Conservation (phyloP, 2,113 vertebrate genomes). For the Coptodon rendalli region DNA sequence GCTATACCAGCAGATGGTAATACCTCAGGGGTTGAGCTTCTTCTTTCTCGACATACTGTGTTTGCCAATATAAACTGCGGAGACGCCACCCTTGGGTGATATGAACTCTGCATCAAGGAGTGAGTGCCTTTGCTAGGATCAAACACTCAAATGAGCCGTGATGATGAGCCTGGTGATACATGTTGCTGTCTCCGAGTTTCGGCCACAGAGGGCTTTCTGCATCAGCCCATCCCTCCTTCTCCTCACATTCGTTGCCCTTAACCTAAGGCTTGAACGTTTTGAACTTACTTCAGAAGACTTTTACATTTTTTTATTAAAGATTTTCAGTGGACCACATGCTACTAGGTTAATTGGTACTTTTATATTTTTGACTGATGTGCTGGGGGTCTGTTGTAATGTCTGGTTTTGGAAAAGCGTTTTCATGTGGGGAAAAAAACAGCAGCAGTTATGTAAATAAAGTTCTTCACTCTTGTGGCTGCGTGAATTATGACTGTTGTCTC, state of each 20-base stretch:
- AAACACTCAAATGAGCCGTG: slow-evolving; percentile 54
- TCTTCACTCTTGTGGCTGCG: background rate
- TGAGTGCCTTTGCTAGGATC: slow-evolving; percentile 39
- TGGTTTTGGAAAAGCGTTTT: background rate
- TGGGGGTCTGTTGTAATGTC: background rate
- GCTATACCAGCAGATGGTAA: slow-evolving; percentile 39
- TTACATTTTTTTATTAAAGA: background rate
- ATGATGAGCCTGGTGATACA: slow-evolving; percentile 46
- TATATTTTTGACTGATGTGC: background rate
- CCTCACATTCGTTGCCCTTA: background rate
- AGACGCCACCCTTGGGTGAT: slow-evolving; percentile 44
- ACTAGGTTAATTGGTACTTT: background rate
- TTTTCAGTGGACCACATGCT: background rate
- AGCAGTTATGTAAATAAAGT: background rate
- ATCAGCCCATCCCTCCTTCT: background rate
- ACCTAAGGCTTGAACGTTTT: slow-evolving; percentile 35
- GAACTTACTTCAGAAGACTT: slow-evolving; percentile 33
- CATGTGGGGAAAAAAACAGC: background rate
- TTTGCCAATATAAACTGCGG: slow-evolving; percentile 35
- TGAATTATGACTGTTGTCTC: background rate
- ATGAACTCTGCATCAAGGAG: slow-evolving; percentile 30
- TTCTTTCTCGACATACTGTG: slow-evolving; percentile 30
- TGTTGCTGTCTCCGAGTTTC: slow-evolving; percentile 7
- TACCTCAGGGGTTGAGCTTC: slow-evolving; percentile 33
- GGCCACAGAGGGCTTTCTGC: slow-evolving; percentile 22